Base-by-base conservation (phyloP, 2,888 invertebrate species). In the Orchestes rusci region DNA sequence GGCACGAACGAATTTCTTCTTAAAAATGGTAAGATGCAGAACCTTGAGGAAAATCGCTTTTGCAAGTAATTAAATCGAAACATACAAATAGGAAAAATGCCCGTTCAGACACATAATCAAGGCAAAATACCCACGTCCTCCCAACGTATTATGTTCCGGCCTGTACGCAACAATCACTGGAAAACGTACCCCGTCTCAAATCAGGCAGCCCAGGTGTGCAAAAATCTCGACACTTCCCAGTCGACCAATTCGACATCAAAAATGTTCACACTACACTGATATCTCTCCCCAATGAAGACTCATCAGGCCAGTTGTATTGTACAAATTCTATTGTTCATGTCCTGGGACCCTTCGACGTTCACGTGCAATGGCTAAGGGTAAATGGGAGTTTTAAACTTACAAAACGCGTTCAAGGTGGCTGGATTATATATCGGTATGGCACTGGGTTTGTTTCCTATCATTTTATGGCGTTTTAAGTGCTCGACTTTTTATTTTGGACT, bases 131-230 rank as follows among this genome's bases (percentile, higher is more conserved):
- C 30, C 30, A 43, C 29, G 30, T 43, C 35, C 43, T 47, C 38
- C 39, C 20, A 39, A 34, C 38, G 35, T 43, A 43, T 47, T 47
- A 47, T 47, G 39, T 43, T 43, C 47, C 16, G 38, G 23, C 43
- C 42, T 34, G 35, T 47, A 39, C 43, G 47, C 31, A 47, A 39
- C 43, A 47, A 47, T 47, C 47, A 39, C 45, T 45, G 39, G 39
- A 34, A 39, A 45, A 39, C 19, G 39, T 39, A 43, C 43, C 48
- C 48, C 48, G 43, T 40, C 43, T 37, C 40, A 43, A 48, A 48
- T 48, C 43, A 43, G 35, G 40, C 48, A 45, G 48, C 41, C 48
- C 48, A 48, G 48, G 48, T 48, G 48, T 48, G 48, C 48, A 36
- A 48, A 48, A 48, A 48, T 48, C 48, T 48, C 44, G 44, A 44